Base-by-base conservation (phyloP, 2,113 vertebrate species). In the Formicarius rufipectus region DNA sequence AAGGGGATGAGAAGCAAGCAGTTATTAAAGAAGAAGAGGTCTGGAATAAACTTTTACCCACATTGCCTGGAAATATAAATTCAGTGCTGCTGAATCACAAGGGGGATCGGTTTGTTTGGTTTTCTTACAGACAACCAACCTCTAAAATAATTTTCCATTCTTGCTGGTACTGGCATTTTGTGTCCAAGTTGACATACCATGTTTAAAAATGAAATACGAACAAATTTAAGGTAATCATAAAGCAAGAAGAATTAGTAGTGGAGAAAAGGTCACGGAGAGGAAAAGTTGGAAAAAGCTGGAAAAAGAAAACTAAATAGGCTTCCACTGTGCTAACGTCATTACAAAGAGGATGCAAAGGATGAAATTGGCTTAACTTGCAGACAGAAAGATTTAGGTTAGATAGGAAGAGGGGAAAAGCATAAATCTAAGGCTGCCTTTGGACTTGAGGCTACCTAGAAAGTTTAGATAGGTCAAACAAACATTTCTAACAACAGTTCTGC, bases 281-380 rank as follows among this genome's bases (percentile, higher is more conserved):
- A 91, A 59, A 93, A 88, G 25, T 23, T 94, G 53, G 82, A 9
- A 81, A 91, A 87, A 67, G 22, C 39, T 78, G 74, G 59, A 72
- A 93, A 69, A 78, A 84, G 67, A 60, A 89, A 89, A 73, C 24
- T 31, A 39, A 91, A 66, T 47, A 85, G 53, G 45, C 78, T 85
- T 93, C 24, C 71, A 73, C 71, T 62, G 45, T 83, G 49, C 63
- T 83, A 66, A 88, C 4, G 1, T 95, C 79, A 92, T 87, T 88
- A 76, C 53, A 83, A 81, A 88, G 72, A 92, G 88, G 92, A 96
- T 93, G 85, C 79, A 90, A 97, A 90, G 95, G 90, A 93, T 93
- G 90, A 93, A 93, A 83, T 45, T 86, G 90, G 90, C 82, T 95
- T 88, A 90, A 85, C 90, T 80, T 86, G 75, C 82, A 95, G 90